Evolutionary conservation across 2,888 invertebrate species (phyloP), one percentile per base, ranked within the genome.

Genomic region (Mongoloraphidia duomilia): DNA sequence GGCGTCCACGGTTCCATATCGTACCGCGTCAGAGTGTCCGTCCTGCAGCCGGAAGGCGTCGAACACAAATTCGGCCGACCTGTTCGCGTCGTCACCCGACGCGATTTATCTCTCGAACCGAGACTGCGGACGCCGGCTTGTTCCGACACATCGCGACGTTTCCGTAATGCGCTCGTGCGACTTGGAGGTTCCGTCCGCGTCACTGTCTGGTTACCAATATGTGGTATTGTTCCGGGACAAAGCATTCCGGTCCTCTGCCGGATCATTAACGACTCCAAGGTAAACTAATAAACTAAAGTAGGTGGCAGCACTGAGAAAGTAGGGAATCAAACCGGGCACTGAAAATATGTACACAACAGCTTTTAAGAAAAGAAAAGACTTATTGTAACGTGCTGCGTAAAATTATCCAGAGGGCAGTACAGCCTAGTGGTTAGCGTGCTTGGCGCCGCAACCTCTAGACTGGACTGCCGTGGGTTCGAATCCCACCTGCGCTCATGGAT

Each of bases 211-310:
- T 33, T 60, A 36, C 61, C 61, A 10, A 39, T 61, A 17, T 56
- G 57, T 50, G 61, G 61, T 17, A 53, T 61, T 36, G 53, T 60
- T 11, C 57, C 57, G 11, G 60, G 60, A 10, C 61, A 61, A 50
- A 49, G 50, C 14, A 26, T 61, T 9, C 61, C 61, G 5, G 50
- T 60, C 3, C 47, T 60, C 9, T 60, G 60, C 43, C 55, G 55
- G 8, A 55, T 61, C 34, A 49, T 50, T 9, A 61, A 61, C 49
- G 41, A 57, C 10, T 59, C 60, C 1, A 54, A 54, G 17, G 50
- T 60, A n/a, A 26, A 26, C 26, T 26, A 3, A 26, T 26, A n/a
- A n/a, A n/a, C n/a, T n/a, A n/a, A n/a, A n/a, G n/a, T n/a, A n/a
- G n/a, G n/a, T n/a, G n/a, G n/a, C n/a, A n/a, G n/a, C n/a, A n/a